Conservation (phyloP, 2,888 invertebrate genomes). For the Chironomus tentans region DNA sequence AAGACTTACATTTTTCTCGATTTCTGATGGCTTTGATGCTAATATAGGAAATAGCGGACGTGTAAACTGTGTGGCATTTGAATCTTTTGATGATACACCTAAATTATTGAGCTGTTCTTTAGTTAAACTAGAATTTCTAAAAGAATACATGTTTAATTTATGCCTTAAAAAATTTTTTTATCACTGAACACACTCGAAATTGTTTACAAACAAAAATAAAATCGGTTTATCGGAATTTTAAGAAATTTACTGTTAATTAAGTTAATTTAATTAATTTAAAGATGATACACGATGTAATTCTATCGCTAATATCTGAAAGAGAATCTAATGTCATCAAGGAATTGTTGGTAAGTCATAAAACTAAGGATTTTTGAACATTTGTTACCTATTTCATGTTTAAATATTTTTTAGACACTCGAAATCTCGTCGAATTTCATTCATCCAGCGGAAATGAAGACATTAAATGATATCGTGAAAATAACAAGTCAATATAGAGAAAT, state of each 20-base stretch:
- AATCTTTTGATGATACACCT: conserved; percentile 8
- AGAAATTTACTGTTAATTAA: neutral
- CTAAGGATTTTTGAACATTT: neutral
- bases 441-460: conserved; percentile 56
- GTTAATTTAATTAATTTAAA: neutral
- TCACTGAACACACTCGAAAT: neutral
- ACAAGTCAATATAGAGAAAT: conserved; percentile 56
- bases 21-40: conserved; percentile 48
- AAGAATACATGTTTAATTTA: neutral
- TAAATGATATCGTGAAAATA: conserved; percentile 52
- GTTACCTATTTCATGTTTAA: neutral
- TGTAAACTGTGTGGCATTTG: conserved; percentile 39
- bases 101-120: conserved; percentile 19
- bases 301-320: conserved; percentile 4
- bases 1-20: conserved; percentile 47
- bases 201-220: neutral
- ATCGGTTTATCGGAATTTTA: neutral
- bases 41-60: conserved; percentile 53
- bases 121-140: conserved; percentile 13
- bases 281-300: conserved; percentile 20
- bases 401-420: conserved; percentile 29
- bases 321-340: conserved; percentile 12
- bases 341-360: neutral
- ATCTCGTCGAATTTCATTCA: conserved; percentile 39
- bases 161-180: neutral